Evolutionary conservation across 2,888 invertebrate genomes (phyloP).

Genomic region (Drosophila pseudotalamancana): DNA sequence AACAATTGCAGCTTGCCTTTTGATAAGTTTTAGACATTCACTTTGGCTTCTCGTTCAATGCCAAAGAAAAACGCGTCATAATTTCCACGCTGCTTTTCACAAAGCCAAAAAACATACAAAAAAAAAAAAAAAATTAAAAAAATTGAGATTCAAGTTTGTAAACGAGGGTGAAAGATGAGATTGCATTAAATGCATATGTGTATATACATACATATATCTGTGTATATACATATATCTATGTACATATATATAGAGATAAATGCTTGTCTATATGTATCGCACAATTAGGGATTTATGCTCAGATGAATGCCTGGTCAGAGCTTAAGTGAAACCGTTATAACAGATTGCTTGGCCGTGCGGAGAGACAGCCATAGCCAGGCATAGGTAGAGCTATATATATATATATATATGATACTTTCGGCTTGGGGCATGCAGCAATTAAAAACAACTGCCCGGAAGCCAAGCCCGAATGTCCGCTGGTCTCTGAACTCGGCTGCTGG

Average conservation of each 20-base stretch:
- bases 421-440: slow-evolving; percentile 29
- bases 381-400: not conserved
- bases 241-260: too few species aligned
- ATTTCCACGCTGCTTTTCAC: slow-evolving; percentile 62
- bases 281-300: too few species aligned
- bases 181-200: slow-evolving; percentile 44
- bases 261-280: too few species aligned
- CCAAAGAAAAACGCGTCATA: slow-evolving; percentile 69
- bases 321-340: too few species aligned
- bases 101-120: not conserved
- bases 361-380: too few species aligned
- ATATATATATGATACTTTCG: slow-evolving; percentile 20
- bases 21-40: slow-evolving; percentile 56
- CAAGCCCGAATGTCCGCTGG: slow-evolving; percentile 60
- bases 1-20: slow-evolving; percentile 44
- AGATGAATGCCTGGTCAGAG: too few species aligned
- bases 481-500: slow-evolving; percentile 24
- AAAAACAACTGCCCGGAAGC: slow-evolving; percentile 53
- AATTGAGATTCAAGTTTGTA: slow-evolving; percentile 19
- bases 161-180: slow-evolving; percentile 61
- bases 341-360: too few species aligned
- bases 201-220: too few species aligned
- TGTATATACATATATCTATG: too few species aligned
- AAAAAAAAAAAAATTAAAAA: not conserved
- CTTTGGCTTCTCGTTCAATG: slow-evolving; percentile 67